These are phyloP conservation scores for Isoperla grammatica DNA, from an alignment of 2,888 invertebrate species.

Conservation along the genomic window DNA sequence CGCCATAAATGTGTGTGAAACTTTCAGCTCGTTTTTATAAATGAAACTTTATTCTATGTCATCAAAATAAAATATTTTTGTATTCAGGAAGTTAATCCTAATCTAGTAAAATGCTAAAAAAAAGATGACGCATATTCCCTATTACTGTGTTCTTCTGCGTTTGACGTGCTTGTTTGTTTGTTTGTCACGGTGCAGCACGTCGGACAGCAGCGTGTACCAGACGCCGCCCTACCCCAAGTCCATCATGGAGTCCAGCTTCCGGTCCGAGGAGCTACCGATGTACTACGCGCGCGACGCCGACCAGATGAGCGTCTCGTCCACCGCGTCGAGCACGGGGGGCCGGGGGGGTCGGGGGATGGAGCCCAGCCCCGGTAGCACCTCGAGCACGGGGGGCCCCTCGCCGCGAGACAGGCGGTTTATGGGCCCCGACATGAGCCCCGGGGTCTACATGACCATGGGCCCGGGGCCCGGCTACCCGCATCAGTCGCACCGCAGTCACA, in stretches of 20 bases:
- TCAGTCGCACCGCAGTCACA: constrained; percentile 41
- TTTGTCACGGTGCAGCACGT: constrained; percentile 32
- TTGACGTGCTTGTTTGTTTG: too few relatives aligned
- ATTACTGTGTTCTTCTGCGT: too few relatives aligned
- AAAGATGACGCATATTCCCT: too few relatives aligned
- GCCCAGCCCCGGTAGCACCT: constrained; percentile 21
- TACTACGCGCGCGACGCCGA: constrained; percentile 52
- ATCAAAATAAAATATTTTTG: too few relatives aligned
- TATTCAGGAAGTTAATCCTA: too few relatives aligned
- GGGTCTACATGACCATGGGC: constrained; percentile 53
- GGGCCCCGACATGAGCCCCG: constrained; percentile 19
- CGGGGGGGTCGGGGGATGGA: constrained; percentile 8
- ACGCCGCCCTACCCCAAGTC: constrained; percentile 51
- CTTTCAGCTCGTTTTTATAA: too few relatives aligned
- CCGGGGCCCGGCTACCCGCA: constrained; percentile 15
- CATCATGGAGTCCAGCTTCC: constrained; percentile 51
- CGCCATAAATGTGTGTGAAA: too few relatives aligned
- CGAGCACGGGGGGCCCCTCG: constrained; percentile 47
- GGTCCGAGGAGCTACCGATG: constrained; percentile 51
- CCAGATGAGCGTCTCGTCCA: constrained; percentile 56
- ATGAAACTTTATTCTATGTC: too few relatives aligned
- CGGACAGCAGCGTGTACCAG: constrained; percentile 54
- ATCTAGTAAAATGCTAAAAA: too few relatives aligned
- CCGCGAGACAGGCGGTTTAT: constrained; percentile 43
- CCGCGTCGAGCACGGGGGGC: constrained; percentile 52